phyloP scores from a whole-genome alignment of 2,113 vertebrate species.

The Gymnorhina tibicen region DNA sequence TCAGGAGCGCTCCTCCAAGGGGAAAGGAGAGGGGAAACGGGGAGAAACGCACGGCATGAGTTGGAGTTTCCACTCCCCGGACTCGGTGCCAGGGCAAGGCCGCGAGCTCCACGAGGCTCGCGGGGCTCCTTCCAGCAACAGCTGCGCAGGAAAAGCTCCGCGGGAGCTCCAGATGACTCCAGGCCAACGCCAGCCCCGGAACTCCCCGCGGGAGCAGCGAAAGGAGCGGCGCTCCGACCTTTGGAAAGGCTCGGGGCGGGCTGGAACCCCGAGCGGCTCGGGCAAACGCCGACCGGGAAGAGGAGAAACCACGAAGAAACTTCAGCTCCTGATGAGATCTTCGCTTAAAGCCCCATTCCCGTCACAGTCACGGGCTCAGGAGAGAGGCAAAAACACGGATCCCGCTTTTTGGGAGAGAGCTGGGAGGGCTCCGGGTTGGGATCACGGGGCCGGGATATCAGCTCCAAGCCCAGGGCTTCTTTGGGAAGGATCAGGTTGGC shows the following conservation, averaged over 20 bases:
- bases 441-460: rapidly evolving
- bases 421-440: background rate
- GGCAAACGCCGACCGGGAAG: background rate
- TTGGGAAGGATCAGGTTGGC: rapidly evolving
- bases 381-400: background rate
- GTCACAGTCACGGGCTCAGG: rapidly evolving
- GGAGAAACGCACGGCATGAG: background rate
- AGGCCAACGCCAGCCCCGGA: background rate
- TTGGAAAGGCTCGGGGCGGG: background rate
- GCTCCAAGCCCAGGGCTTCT: background rate
- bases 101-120: background rate
- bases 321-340: background rate
- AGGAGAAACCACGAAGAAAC: background rate
- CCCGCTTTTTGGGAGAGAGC: background rate
- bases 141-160: background rate
- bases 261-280: background rate
- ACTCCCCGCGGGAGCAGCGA: background rate
- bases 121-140: constrained; percentile 13
- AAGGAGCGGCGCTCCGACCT: background rate
- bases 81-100: background rate
- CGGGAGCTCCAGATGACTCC: background rate
- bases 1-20: background rate
- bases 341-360: background rate
- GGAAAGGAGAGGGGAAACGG: background rate
- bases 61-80: background rate